Evolutionary conservation across 1,140 invertebrate species (phyloP), one percentile per base, ranked within the genome.

Genomic region (Aphis craccivora): DNA sequence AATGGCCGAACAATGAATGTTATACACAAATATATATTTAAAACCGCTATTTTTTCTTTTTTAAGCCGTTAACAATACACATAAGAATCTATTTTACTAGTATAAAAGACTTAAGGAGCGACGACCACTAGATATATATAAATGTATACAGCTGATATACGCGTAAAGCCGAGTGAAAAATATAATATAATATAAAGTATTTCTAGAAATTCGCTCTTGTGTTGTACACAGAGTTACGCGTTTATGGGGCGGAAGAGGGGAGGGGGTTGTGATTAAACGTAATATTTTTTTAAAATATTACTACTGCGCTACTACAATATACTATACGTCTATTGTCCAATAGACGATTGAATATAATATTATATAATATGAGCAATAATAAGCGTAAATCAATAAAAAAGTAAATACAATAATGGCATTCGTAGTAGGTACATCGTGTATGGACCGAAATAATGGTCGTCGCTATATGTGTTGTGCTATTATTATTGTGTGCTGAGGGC

Each of bases 21-120:
- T 23, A 84, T 43, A 11, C 14, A n/a, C n/a, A 14, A 2, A 43
- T 84, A 43, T 40, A 22, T 81, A 40, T n/a, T 87, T 87, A 45
- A 87, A 87, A 87, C n/a, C 43, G 43, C 40, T 40, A 18, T 86
- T 45, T 86, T 84, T 86, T 86, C 18, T 86, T 86, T 86, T 25
- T 45, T 48, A 87, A 45, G 84, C 43, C 43, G 40, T 45, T 43
- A 43, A 87, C 84, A 45, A 87, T 87, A 87, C 35, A 23, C 84
- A 87, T 43, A 18, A 0, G 84, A 48, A 48, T 87, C 84, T 45
- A 87, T 45, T 86, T 87, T 87, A 45, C 14, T 25, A 48, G 22
- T 2, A 45, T 87, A 87, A 87, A 87, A 45, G 25, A 87, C 25
- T 25, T 40, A 45, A 87, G 84, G 7, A 45, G 40, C 43, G 43